Conservation (phyloP, 2,113 vertebrate genomes). For the Rynchops niger region DNA sequence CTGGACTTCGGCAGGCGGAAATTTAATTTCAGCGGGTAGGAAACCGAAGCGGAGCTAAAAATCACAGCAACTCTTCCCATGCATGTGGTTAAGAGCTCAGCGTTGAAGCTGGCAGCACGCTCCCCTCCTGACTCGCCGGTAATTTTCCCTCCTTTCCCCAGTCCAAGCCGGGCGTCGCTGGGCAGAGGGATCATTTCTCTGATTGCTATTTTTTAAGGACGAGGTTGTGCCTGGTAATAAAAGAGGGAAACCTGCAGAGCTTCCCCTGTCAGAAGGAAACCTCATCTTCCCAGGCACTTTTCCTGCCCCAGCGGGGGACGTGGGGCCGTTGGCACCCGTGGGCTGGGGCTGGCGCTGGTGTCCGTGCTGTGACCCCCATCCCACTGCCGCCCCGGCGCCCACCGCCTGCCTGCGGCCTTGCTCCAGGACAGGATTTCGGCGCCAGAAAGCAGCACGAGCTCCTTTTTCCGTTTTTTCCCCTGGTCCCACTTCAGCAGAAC, state of each 20-base stretch:
- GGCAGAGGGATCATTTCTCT: not conserved
- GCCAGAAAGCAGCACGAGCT: not conserved
- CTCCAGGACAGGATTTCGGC: not conserved
- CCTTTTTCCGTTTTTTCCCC: not conserved
- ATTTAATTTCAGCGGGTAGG: not conserved
- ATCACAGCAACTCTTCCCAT: not conserved
- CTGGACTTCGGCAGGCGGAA: not conserved
- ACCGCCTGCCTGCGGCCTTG: not conserved
- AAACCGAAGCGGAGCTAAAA: not conserved
- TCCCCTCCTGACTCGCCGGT: not conserved
- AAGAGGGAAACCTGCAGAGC: too few relatives aligned
- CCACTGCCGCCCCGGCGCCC: not conserved
- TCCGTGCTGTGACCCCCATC: not conserved
- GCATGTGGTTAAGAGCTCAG: not conserved
- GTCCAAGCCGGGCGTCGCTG: not conserved
- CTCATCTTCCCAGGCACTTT: fast-evolving
- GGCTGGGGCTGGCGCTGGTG: not conserved
- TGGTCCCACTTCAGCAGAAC: not conserved
- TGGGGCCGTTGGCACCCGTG: fast-evolving
- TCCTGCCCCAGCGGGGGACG: fast-evolving
- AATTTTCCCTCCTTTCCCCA: not conserved
- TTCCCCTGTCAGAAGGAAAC: not conserved
- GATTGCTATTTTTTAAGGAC: fast-evolving
- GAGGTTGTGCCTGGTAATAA: not conserved
- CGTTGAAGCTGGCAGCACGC: fast-evolving